Evolutionary conservation across 2,888 invertebrate species (phyloP).

Genomic region (Agrotis exclamationis): DNA sequence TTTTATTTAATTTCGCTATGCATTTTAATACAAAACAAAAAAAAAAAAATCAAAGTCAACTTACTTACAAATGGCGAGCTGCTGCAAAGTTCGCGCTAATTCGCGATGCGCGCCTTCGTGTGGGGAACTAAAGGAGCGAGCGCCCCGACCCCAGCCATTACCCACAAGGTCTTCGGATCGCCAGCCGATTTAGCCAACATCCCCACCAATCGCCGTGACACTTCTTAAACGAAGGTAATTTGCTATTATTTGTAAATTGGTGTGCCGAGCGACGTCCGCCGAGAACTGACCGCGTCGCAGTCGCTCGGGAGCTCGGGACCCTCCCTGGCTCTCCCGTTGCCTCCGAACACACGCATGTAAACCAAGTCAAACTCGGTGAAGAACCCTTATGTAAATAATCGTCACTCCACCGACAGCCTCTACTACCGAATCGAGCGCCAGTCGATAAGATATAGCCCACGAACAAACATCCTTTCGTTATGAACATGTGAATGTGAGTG

Average conservation of each 20-base stretch:
- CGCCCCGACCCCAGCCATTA: slow-evolving; percentile 86
- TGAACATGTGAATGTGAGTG: slow-evolving; percentile 80
- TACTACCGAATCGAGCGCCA: slow-evolving; percentile 80
- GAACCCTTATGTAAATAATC: slow-evolving; percentile 83
- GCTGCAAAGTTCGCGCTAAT: slow-evolving; percentile 71
- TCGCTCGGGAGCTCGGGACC: slow-evolving; percentile 86
- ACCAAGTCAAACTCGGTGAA: slow-evolving; percentile 62
- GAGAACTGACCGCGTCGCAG: slow-evolving; percentile 81
- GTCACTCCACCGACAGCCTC: slow-evolving; percentile 75
- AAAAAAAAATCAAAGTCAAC: slow-evolving; percentile 65
- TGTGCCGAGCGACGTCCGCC: slow-evolving; percentile 86
- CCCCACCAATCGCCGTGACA: slow-evolving; percentile 90
- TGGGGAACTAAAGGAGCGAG: slow-evolving; percentile 80
- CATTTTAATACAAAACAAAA: slow-evolving; percentile 3
- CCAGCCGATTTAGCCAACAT: slow-evolving; percentile 89
- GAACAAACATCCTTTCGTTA: slow-evolving; percentile 78
- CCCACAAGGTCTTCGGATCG: slow-evolving; percentile 89
- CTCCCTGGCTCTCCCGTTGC: slow-evolving; percentile 80
- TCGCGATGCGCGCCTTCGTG: slow-evolving; percentile 78
- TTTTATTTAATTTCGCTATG: not conserved
- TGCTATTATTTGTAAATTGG: slow-evolving; percentile 91
- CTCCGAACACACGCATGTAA: slow-evolving; percentile 69
- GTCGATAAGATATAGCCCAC: slow-evolving; percentile 87
- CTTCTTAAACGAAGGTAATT: slow-evolving; percentile 91
- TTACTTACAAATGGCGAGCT: slow-evolving; percentile 73